Conservation (phyloP, 2,888 invertebrate genomes). For the Omphaloscelis lunosa region DNA sequence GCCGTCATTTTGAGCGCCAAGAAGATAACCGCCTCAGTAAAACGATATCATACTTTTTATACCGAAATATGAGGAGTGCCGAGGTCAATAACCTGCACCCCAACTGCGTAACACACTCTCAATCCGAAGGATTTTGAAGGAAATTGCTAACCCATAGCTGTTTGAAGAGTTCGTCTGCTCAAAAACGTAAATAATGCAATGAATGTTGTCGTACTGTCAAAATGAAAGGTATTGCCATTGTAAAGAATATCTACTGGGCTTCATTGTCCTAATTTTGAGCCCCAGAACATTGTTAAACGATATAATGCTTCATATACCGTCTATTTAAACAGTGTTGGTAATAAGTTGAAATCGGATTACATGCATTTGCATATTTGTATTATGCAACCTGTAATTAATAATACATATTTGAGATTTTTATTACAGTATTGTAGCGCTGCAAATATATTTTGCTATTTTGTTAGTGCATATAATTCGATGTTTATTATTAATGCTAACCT, state of each 20-base stretch:
- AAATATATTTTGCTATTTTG: neutral
- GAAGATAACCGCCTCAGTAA: too few species aligned
- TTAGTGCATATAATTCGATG: neutral
- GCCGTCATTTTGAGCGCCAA: too few species aligned
- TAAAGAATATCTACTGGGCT: neutral
- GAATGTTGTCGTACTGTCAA: too few species aligned
- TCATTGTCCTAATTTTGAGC: neutral
- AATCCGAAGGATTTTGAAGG: neutral
- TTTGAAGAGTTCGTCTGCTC: neutral
- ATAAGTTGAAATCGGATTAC: neutral
- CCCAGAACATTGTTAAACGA: neutral
- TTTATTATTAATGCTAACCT: conserved; percentile 9
- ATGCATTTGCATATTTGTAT: neutral
- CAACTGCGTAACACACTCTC: neutral
- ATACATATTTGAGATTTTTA: neutral
- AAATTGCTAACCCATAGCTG: neutral
- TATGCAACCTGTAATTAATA: neutral
- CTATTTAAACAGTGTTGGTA: neutral
- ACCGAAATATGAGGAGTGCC: too few species aligned
- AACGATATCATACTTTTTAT: too few species aligned
- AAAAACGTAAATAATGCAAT: too few species aligned
- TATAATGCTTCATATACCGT: neutral
- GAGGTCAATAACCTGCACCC: neutral
- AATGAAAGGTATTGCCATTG: neutral
- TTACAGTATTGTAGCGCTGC: too few species aligned